Evolutionary conservation across 1,140 invertebrate genomes (phyloP), one percentile per base, ranked within the genome.

Genomic region (Monomorium pharaonis): DNA sequence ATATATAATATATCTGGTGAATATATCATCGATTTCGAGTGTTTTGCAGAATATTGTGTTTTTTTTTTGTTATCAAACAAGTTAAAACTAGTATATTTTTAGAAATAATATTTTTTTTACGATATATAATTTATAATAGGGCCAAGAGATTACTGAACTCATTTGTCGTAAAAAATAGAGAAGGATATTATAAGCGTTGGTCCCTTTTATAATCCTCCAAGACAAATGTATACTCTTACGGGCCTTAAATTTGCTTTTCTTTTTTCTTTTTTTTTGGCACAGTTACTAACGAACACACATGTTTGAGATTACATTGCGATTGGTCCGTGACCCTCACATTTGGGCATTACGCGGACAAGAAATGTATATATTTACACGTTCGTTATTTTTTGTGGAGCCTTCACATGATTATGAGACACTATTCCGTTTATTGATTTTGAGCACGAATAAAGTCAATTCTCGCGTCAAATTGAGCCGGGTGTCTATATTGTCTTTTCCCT

Each of bases 221-320:
- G 69, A 72, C 72, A 75, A 78, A 85, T 44, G 58, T 80, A 84
- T 88, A 91, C 83, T 74, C 76, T 88, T 88, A 88, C 89, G 78
- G 90, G 88, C 86, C 91, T 81, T 78, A 42, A 65, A 67, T 67
- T 67, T 67, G n/a, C 63, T 67, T 67, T 67, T 63, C 30, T n/a
- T 63, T 85, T 81, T 74, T 27, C 24, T 67, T 86, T 42, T 85
- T 51, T 92, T 51, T 92, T 93, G 92, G 92, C 92, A 93, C 93
- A 85, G 88, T 86, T 84, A 89, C 90, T 90, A 91, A 81, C 77
- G 77, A 89, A 92, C 88, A 92, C 83, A 72, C 65, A 86, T 56
- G 72, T 84, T 87, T 78, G 74, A 89, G 80, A 91, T 91, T 89
- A 91, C 80, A 86, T 69, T 78, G 62, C 69, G 16, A 86, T 70